Percentiles rank a stretch among this genome's conserved stretches.
These are phyloP conservation scores for Enteromius mattozi DNA, from an alignment of 2,797 vertebrate species.

Conservation along the genomic window DNA sequence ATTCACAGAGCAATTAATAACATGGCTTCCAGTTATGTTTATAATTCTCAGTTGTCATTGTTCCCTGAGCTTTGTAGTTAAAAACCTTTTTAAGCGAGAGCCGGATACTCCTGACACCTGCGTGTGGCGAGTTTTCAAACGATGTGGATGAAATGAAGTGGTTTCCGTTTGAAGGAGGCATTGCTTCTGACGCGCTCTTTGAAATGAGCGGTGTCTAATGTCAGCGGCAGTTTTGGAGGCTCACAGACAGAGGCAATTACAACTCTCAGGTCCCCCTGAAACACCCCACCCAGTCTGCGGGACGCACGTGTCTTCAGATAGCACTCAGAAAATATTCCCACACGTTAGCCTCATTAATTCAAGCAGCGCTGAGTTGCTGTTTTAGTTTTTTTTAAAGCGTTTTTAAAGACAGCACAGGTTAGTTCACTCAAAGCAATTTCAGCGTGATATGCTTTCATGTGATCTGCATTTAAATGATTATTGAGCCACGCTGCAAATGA, in stretches of 20 bases:
- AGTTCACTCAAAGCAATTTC: conserved; percentile 38
- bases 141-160: conserved; percentile 48
- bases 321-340: conserved; percentile 22
- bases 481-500: conserved; percentile 9
- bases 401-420: conserved; percentile 34
- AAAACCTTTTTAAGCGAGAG: conserved; percentile 10
- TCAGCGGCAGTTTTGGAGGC: conserved; percentile 43
- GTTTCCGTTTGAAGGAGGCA: conserved; percentile 43
- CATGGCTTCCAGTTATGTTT: background rate
- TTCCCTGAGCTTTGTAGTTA: background rate
- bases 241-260: conserved; percentile 45
- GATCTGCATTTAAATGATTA: conserved; percentile 36
- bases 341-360: conserved; percentile 39
- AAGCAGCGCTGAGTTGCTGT: conserved; percentile 25
- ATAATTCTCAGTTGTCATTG: background rate
- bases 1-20: background rate
- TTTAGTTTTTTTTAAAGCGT: conserved; percentile 8
- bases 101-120: background rate
- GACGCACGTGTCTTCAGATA: background rate
- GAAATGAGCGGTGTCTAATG: conserved; percentile 43
- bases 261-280: conserved; percentile 31
- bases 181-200: conserved; percentile 48
- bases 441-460: background rate
- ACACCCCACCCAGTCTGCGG: conserved; percentile 10
- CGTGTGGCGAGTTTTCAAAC: conserved; percentile 38